These are phyloP conservation scores for Lacerta viridis DNA, from an alignment of 2,797 vertebrate genomes.

Conservation along the genomic window DNA sequence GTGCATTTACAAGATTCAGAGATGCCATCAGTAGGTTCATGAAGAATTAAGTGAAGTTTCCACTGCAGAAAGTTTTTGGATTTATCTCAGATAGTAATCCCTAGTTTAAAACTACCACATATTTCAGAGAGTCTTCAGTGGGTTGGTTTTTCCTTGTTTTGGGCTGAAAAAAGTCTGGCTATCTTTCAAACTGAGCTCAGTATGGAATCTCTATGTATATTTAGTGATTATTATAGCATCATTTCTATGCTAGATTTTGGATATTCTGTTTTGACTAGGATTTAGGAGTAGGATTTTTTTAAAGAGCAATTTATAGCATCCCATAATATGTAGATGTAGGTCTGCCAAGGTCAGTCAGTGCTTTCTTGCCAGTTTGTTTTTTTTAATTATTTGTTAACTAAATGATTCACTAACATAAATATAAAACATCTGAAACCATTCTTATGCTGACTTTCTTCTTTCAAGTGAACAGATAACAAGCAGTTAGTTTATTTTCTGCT, in stretches of 20 bases:
- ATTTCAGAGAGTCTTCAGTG: background rate
- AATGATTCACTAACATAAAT: background rate
- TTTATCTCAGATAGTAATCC: background rate
- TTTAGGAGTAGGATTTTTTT: background rate
- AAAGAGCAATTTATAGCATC: background rate
- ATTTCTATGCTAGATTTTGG: background rate
- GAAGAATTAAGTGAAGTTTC: background rate
- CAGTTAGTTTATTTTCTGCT: no score
- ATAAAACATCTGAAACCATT: background rate
- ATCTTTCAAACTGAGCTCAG: background rate
- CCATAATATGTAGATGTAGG: background rate
- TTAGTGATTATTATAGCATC: background rate
- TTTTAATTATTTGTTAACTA: background rate
- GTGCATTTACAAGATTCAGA: background rate
- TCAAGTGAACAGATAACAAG: background rate
- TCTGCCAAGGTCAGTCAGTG: no score
- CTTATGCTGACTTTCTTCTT: background rate
- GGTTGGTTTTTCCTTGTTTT: background rate
- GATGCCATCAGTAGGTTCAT: background rate
- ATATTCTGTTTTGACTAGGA: background rate
- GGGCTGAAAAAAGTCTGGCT: background rate
- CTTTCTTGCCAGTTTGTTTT: background rate
- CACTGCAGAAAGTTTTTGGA: background rate
- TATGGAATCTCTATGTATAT: background rate
- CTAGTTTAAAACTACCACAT: background rate